Percentiles rank a stretch among this genome's conserved stretches.
Evolutionary conservation across 2,888 invertebrate species (phyloP).

Genomic region (Brachyptera putata): DNA sequence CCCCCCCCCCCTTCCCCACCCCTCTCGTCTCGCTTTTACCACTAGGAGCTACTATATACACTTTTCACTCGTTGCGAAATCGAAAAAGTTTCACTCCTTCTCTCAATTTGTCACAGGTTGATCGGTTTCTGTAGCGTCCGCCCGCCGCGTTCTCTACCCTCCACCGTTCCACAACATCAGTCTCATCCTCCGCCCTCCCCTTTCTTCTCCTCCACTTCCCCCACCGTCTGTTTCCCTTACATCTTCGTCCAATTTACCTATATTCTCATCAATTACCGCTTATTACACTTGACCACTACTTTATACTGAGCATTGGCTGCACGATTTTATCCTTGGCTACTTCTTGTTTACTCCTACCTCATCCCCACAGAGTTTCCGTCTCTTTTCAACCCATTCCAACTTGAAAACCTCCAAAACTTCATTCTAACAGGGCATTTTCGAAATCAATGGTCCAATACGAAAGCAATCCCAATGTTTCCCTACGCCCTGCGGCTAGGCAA

Average conservation of each 20-base stretch:
- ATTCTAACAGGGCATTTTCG: slow-evolving; percentile 23
- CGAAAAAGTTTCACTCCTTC: slow-evolving; percentile 25
- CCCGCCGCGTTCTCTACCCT: slow-evolving; percentile 11
- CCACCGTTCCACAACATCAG: slow-evolving; percentile 21
- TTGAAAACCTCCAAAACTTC: slow-evolving; percentile 19
- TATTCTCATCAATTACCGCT: slow-evolving; percentile 9
- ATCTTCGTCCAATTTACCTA: slow-evolving; percentile 11
- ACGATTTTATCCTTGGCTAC: not conserved
- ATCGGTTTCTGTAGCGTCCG: slow-evolving; percentile 21
- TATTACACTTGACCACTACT: slow-evolving; percentile 9
- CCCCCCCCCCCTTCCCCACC: slow-evolving; percentile 6
- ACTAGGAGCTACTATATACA: slow-evolving; percentile 21
- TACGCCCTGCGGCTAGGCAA: slow-evolving; percentile 21
- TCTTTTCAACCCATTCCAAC: not conserved
- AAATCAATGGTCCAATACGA: slow-evolving; percentile 25
- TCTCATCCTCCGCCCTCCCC: not conserved
- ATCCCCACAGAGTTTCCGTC: not conserved
- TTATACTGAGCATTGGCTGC: not conserved
- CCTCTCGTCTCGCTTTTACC: slow-evolving; percentile 9
- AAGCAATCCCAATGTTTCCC: slow-evolving; percentile 24
- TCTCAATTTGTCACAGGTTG: slow-evolving; percentile 28
- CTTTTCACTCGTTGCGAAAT: slow-evolving; percentile 26
- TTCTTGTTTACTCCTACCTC: slow-evolving; percentile 1
- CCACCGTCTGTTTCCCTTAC: not conserved
- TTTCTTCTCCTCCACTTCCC: not conserved